These are phyloP conservation scores for Sardinella longiceps DNA, from an alignment of 2,797 vertebrate species.

Conservation along the genomic window DNA sequence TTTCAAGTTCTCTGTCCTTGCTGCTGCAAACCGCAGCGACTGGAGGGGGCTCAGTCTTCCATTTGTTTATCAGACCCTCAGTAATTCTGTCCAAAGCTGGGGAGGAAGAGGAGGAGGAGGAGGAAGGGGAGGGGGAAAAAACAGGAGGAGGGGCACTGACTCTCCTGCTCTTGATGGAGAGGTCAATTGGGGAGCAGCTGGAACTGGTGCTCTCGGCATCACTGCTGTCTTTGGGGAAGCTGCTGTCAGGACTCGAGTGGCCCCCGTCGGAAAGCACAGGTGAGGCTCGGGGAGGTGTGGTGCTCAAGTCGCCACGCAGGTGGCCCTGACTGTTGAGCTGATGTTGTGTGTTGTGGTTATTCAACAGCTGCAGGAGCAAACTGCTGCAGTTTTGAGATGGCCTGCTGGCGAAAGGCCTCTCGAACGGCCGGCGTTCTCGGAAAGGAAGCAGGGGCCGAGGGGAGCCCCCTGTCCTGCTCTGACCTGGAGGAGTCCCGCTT, in stretches of 20 bases:
- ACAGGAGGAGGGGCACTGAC: constrained; percentile 44
- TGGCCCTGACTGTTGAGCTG: constrained; percentile 83
- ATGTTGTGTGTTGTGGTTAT: constrained; percentile 91
- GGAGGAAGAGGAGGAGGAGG: constrained; percentile 60
- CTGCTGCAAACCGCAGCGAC: constrained; percentile 69
- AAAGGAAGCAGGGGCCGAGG: constrained; percentile 68
- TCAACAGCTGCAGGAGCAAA: constrained; percentile 92
- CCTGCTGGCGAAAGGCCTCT: constrained; percentile 78
- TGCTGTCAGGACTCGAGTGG: constrained; percentile 90
- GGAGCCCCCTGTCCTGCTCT: constrained; percentile 68
- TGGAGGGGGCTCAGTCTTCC: constrained; percentile 87
- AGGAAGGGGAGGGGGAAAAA: constrained; percentile 72
- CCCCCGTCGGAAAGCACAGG: constrained; percentile 87
- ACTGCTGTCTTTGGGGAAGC: constrained; percentile 91
- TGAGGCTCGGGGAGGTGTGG: constrained; percentile 84
- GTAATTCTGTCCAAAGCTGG: constrained; percentile 83
- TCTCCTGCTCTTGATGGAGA: constrained; percentile 87
- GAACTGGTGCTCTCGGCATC: constrained; percentile 95
- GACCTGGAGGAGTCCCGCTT: constrained; percentile 76
- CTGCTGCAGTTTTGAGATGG: constrained; percentile 91
- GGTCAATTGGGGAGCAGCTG: constrained; percentile 94
- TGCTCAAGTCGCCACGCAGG: constrained; percentile 77
- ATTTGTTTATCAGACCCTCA: constrained; percentile 88
- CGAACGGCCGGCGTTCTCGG: constrained; percentile 83
- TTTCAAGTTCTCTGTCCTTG: constrained; percentile 83